Evolutionary conservation across 2,888 invertebrate species (phyloP).

Genomic region (Erebia epiphron): DNA sequence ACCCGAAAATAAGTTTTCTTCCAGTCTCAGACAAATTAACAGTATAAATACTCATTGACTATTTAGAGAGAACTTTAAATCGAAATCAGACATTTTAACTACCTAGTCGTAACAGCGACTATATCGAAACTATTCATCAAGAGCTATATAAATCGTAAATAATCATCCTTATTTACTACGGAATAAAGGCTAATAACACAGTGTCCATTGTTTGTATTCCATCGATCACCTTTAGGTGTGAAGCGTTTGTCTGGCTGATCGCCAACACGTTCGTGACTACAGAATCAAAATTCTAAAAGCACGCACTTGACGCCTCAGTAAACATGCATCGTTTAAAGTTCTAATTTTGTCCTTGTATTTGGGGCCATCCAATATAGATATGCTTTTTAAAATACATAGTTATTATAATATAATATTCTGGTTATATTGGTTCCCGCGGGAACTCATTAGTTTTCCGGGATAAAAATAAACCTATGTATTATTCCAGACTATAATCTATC

Average conservation of each 20-base stretch:
- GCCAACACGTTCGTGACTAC: conserved; percentile 22
- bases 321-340: conserved; percentile 22
- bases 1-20: not conserved
- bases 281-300: conserved; percentile 33
- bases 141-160: not conserved
- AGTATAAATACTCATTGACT: not conserved
- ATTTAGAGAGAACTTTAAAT: not conserved
- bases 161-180: not conserved
- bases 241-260: conserved; percentile 17
- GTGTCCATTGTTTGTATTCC: not conserved
- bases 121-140: not conserved
- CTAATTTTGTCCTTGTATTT: conserved; percentile 28
- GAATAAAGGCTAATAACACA: not conserved
- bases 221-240: conserved; percentile 26
- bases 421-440: no score
- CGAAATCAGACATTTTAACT: not conserved
- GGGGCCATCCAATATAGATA: not conserved
- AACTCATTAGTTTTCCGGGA: no score
- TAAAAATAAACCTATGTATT: no score
- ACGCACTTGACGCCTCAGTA: conserved; percentile 26
- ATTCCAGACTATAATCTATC: no score
- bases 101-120: not conserved
- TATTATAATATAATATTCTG: no score
- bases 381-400: no score
- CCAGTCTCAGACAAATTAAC: not conserved